Evolutionary conservation across 2,113 vertebrate genomes (phyloP), one percentile per base, ranked within the genome.

Genomic region (Eulemur rufifrons): DNA sequence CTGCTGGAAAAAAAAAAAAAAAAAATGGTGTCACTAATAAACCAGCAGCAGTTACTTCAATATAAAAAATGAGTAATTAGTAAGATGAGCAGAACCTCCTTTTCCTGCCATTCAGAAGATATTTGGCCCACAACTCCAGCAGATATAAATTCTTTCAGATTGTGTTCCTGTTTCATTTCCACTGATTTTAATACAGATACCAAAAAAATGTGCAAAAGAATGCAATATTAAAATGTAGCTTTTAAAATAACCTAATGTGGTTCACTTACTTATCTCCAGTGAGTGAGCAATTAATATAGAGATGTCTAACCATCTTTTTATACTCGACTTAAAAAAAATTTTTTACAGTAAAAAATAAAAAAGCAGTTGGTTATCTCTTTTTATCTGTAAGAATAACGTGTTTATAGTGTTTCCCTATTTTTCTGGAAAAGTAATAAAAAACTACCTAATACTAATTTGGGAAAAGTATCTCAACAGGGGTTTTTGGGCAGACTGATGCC

Each of bases 21-120:
- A 66, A 99, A 99, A 96, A 50, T 50, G 47, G 71, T 99, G 88
- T 94, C 98, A 77, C 81, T 97, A 12, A 52, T 98, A 32, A 97
- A 95, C 42, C 96, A 94, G 98, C 97, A 91, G 86, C 68, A n/a
- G 27, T 90, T 27, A 86, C 12, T 89, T 95, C 77, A 42, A 93
- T 83, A 88, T 95, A 96, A 98, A 95, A 88, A 4, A 74, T 47
- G 39, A 39, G 42, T 85, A n/a, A 42, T 93, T 94, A 61, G 56
- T 91, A 63, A 66, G 42, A 80, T 29, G n/a, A 66, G n/a, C n/a
- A n/a, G n/a, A n/a, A n/a, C n/a, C n/a, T n/a, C n/a, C n/a, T n/a
- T n/a, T n/a, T n/a, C n/a, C n/a, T n/a, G n/a, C n/a, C n/a, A n/a
- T n/a, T n/a, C n/a, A n/a, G n/a, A n/a, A n/a, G n/a, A n/a, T n/a